These are phyloP conservation scores for Molossus molossus DNA, from an alignment of 2,797 vertebrate genomes.

Conservation along the genomic window DNA sequence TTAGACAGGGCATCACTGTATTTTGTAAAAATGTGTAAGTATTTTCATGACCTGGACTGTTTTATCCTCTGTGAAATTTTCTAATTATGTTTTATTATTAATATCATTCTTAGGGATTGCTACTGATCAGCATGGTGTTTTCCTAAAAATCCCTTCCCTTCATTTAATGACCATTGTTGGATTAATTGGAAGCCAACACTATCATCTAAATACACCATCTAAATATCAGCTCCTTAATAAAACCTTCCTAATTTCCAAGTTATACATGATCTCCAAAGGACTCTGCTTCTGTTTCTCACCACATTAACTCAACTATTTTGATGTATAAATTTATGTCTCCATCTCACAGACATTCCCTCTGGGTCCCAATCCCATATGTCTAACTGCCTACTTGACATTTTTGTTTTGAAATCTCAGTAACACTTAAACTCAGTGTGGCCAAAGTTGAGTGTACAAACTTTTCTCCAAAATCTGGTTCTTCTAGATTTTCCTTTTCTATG, in stretches of 20 bases:
- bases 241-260: background rate
- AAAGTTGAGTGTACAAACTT: background rate
- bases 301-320: background rate
- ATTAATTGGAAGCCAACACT: conserved; percentile 31
- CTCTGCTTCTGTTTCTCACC: background rate
- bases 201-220: background rate
- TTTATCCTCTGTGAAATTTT: conserved; percentile 50
- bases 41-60: conserved; percentile 38
- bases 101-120: conserved; percentile 11
- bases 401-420: conserved; percentile 51
- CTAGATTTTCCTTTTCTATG: background rate
- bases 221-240: background rate
- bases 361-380: background rate
- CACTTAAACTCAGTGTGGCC: background rate
- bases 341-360: background rate
- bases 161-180: background rate
- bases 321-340: conserved; percentile 30
- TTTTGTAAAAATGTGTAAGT: conserved; percentile 40
- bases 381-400: background rate
- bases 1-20: background rate
- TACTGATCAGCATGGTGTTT: background rate
- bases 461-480: background rate
- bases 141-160: conserved; percentile 10
- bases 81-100: conserved; percentile 64
- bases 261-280: background rate